phyloP scores from a whole-genome alignment of 1,140 invertebrate species.

The Cardiocondyla obscurior region DNA sequence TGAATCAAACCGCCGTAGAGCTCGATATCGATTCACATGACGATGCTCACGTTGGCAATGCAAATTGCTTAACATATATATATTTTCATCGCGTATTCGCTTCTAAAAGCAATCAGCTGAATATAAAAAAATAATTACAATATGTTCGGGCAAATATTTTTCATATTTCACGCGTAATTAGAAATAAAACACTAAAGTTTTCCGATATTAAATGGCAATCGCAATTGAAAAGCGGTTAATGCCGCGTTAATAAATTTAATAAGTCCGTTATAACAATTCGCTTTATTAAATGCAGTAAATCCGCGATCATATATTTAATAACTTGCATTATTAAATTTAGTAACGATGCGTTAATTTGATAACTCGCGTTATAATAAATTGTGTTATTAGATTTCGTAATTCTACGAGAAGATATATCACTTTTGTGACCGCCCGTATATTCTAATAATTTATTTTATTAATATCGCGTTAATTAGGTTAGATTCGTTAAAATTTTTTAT shows the following conservation, averaged over 20 bases:
- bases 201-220: constrained; percentile 12
- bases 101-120: not conserved
- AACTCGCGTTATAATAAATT: constrained; percentile 34
- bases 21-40: constrained; percentile 45
- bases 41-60: not conserved
- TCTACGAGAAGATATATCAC: not conserved
- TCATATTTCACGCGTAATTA: constrained; percentile 3
- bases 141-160: not conserved
- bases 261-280: constrained; percentile 32
- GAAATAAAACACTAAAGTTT: constrained; percentile 22
- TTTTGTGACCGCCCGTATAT: constrained; percentile 16
- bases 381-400: constrained; percentile 49
- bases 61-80: constrained; percentile 21
- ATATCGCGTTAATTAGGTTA: not conserved
- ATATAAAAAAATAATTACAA: too few species aligned
- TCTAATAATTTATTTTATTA: constrained; percentile 14
- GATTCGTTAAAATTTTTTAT: not conserved
- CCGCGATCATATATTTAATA: constrained; percentile 47
- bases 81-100: not conserved
- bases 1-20: constrained; percentile 61
- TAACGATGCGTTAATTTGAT: constrained; percentile 47
- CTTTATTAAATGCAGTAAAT: constrained; percentile 50
- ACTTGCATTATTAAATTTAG: constrained; percentile 51
- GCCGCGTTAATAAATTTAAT: constrained; percentile 46
- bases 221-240: constrained; percentile 31